phyloP scores from a whole-genome alignment of 2,113 vertebrate genomes.

The Hipposideros armiger region DNA sequence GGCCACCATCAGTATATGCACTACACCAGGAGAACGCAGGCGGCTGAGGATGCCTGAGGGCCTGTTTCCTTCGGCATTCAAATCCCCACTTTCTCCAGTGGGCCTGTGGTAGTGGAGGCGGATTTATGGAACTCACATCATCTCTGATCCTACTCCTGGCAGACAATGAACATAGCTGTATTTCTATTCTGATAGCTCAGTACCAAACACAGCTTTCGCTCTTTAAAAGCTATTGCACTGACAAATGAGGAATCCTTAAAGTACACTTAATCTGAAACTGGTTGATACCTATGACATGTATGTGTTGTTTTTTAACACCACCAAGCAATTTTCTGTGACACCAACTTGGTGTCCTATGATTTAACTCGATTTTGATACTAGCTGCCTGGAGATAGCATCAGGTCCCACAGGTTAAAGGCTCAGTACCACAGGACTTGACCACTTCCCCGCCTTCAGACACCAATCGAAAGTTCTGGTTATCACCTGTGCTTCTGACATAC shows the following conservation, averaged over 20 bases:
- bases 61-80: slow-evolving; percentile 33
- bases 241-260: slow-evolving; percentile 22
- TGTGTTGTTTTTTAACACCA: not conserved
- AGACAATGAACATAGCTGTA: not conserved
- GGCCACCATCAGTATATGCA: slow-evolving; percentile 56
- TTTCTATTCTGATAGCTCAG: slow-evolving; percentile 53
- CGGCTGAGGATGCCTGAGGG: not conserved
- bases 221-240: slow-evolving; percentile 32
- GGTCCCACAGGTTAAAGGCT: not conserved
- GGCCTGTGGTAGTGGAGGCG: not conserved
- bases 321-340: not conserved
- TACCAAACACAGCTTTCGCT: slow-evolving; percentile 8
- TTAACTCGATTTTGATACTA: not conserved
- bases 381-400: not conserved
- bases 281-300: not conserved
- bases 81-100: not conserved
- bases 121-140: not conserved
- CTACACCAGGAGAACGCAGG: slow-evolving; percentile 24
- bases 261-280: not conserved
- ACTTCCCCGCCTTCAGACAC: not conserved
- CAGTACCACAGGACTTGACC: not conserved
- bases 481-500: not conserved
- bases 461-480: not conserved
- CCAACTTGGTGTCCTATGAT: not conserved
- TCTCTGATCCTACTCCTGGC: slow-evolving; percentile 7